Conservation (phyloP, 1,140 invertebrate genomes). For the Drosophila athabasca region DNA sequence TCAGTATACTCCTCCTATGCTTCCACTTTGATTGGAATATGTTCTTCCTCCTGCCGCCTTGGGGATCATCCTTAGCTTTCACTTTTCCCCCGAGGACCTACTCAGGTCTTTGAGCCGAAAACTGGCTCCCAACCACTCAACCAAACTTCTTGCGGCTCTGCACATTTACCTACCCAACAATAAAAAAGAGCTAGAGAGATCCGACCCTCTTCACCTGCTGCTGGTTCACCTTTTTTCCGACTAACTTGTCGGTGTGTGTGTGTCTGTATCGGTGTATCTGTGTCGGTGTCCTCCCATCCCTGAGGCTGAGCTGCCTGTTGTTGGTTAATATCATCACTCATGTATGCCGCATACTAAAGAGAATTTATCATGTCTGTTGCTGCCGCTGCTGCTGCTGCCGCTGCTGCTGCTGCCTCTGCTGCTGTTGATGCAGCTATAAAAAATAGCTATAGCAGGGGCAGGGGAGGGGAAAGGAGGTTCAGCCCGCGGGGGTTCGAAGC, state of each 20-base stretch:
- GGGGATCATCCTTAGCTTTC: neutral
- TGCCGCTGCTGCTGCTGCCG: conserved; percentile 39
- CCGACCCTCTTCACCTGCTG: conserved; percentile 2
- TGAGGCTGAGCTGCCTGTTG: conserved; percentile 42
- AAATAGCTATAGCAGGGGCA: conserved; percentile 9
- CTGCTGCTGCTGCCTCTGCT: conserved; percentile 15
- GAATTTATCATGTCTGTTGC: conserved; percentile 79
- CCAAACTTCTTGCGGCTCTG: conserved; percentile 29
- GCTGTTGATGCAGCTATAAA: conserved; percentile 38
- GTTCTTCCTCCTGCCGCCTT: too few species aligned
- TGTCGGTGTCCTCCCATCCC: neutral
- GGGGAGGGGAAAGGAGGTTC: neutral
- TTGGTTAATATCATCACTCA: conserved; percentile 81
- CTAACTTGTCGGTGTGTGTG: conserved; percentile 14
- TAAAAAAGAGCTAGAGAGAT: conserved; percentile 6
- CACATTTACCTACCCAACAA: conserved; percentile 24
- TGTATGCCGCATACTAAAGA: conserved; percentile 81
- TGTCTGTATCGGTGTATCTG: too few species aligned
- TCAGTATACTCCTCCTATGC: too few species aligned
- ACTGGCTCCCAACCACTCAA: conserved; percentile 19
- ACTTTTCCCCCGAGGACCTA: conserved; percentile 6
- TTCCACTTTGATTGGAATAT: too few species aligned
- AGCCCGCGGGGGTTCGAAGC: conserved; percentile 34
- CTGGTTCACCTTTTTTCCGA: conserved; percentile 20
- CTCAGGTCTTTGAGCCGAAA: neutral